These are phyloP conservation scores for Brachyistius frenatus DNA, from an alignment of 2,113 vertebrate species.

Conservation along the genomic window DNA sequence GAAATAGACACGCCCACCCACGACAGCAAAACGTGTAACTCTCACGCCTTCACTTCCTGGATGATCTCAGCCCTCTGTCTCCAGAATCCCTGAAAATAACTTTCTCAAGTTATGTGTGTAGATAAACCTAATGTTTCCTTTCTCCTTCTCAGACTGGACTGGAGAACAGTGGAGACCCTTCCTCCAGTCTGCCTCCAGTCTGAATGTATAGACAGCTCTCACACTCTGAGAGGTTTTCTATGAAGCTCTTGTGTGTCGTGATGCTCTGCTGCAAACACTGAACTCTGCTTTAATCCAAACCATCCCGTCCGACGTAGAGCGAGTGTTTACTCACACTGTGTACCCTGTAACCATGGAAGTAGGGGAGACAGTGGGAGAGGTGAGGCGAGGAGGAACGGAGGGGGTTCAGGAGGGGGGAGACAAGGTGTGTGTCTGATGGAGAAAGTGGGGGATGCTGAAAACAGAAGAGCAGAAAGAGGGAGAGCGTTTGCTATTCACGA, in stretches of 20 bases:
- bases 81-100: no score
- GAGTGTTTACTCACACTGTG: constrained; percentile 50
- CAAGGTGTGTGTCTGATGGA: background rate
- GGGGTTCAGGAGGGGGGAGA: no score
- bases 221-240: constrained; percentile 56
- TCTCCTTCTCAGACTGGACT: background rate
- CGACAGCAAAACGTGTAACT: no score
- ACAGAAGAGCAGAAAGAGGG: constrained; percentile 42
- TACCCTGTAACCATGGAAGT: constrained; percentile 74
- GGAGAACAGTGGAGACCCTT: background rate
- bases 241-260: constrained; percentile 40
- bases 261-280: constrained; percentile 34
- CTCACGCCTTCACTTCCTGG: no score
- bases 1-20: no score
- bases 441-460: constrained; percentile 46
- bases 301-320: constrained; percentile 49
- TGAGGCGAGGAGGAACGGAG: background rate
- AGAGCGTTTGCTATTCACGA: background rate
- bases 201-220: constrained; percentile 41
- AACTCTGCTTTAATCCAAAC: constrained; percentile 55
- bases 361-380: background rate
- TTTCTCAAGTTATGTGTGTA: no score
- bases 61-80: no score
- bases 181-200: background rate
- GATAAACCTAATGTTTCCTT: no score